These are phyloP conservation scores for Chironomus riparius DNA, from an alignment of 2,888 invertebrate species.

Conservation along the genomic window DNA sequence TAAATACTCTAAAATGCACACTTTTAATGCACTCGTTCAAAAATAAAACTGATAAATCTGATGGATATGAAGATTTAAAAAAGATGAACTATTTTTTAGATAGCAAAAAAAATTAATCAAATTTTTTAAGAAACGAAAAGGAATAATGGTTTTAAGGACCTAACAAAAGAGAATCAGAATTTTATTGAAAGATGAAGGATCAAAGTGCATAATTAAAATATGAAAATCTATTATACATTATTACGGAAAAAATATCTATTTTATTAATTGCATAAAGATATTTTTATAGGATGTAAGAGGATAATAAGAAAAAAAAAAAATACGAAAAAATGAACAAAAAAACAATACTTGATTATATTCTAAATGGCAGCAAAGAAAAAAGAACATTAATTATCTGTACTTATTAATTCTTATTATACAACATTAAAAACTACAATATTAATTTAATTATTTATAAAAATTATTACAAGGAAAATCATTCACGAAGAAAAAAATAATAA, in stretches of 20 bases:
- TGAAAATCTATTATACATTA: background rate
- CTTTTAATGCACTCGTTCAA: slow-evolving; percentile 26
- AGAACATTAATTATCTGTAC: slow-evolving; percentile 1
- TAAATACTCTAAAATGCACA: slow-evolving; percentile 23
- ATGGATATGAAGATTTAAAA: background rate
- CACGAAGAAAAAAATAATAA: background rate
- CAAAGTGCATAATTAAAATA: background rate
- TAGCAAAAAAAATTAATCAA: slow-evolving; percentile 8
- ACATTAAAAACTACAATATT: background rate
- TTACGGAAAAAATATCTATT: background rate
- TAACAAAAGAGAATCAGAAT: background rate
- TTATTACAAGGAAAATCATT: background rate
- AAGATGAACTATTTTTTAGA: slow-evolving; percentile 4
- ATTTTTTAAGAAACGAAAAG: background rate
- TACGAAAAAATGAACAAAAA: background rate
- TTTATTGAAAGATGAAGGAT: background rate
- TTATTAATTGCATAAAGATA: background rate
- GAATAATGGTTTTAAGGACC: background rate
- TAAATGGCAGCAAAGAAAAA: background rate
- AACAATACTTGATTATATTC: background rate
- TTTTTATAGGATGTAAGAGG: background rate
- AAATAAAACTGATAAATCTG: background rate
- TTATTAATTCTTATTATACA: slow-evolving; percentile 2
- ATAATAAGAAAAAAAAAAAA: background rate
- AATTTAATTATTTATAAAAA: slow-evolving; percentile 1